Evolutionary conservation across 2,113 vertebrate genomes (phyloP), one percentile per base, ranked within the genome.

Genomic region (Siniperca knerii): DNA sequence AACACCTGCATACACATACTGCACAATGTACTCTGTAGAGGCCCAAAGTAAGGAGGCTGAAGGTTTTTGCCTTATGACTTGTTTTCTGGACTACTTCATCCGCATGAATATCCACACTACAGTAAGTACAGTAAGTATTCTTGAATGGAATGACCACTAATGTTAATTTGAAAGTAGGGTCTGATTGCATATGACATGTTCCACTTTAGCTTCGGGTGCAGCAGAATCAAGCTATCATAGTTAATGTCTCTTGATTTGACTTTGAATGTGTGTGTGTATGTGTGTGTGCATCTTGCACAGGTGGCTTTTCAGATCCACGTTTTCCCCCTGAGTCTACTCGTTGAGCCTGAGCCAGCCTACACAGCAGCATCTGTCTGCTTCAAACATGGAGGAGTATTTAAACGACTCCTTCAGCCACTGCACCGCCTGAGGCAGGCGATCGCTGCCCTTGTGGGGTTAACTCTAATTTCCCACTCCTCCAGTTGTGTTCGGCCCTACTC

Each of bases 401-500:
- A 79, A 85, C 5, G 4, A 82, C 82, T 75, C 72, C 86, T 82
- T 81, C 82, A 7, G 73, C 52, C 46, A 66, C 68, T 67, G 75
- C 67, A 42, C 8, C 42, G 64, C 72, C 81, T 3, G 35, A 75
- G 62, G 50, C 33, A 73, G 79, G 67, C 12, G 4, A 48, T 67
- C n/a, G 18, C 76, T 46, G 29, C 75, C 91, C 54, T 48, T 37
- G 23, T 64, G 73, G 73, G 77, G 73, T 78, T 68, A 64, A 68
- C 33, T 62, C 64, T 64, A 29, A 71, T 40, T 66, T 78, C 62
- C 57, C 65, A 54, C 75, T 40, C 70, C 29, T 76, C 68, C 67
- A 8, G 60, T 29, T 2, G 23, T 44, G 52, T 46, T 68, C 20
- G 33, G 68, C 74, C 58, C 76, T 95, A 92, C 86, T 97, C 97